Percentiles rank a stretch among this genome's conserved stretches.
phyloP scores from a whole-genome alignment of 2,113 vertebrate species.

The Tichodroma muraria region DNA sequence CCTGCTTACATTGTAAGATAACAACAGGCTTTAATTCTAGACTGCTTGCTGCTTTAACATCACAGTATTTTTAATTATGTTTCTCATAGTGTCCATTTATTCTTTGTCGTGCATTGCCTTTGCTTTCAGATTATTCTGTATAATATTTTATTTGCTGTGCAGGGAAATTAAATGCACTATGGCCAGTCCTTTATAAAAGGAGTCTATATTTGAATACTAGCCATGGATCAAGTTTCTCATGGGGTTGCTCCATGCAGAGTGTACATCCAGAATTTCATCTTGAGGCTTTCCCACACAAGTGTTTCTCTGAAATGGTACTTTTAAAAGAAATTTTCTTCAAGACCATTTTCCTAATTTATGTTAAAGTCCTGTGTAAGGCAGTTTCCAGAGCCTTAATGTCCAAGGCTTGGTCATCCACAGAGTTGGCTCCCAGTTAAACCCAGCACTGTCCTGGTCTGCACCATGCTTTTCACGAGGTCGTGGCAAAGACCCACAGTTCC shows the following conservation, averaged over 20 bases:
- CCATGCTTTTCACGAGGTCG: background rate
- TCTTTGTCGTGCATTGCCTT: background rate
- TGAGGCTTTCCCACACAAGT: background rate
- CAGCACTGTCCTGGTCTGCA: background rate
- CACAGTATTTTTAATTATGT: background rate
- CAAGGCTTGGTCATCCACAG: background rate
- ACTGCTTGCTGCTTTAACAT: background rate
- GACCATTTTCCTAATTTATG: background rate
- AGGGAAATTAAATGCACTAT: conserved; percentile 27
- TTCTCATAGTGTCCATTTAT: conserved; percentile 1
- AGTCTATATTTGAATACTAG: conserved; percentile 56
- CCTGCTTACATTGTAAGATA: background rate
- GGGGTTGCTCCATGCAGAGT: background rate
- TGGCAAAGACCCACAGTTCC: background rate
- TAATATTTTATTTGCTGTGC: background rate
- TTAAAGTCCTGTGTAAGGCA: background rate
- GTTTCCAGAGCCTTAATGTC: background rate
- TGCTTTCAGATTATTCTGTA: background rate
- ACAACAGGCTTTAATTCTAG: background rate
- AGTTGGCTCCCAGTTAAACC: background rate
- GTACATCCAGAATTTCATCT: conserved; percentile 11
- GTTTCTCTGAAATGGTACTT: background rate
- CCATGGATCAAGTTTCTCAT: conserved; percentile 30
- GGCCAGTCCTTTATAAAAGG: background rate
- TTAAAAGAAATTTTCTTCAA: background rate